These are phyloP conservation scores for Campoletis sonorensis DNA, from an alignment of 1,140 invertebrate genomes.

Conservation along the genomic window DNA sequence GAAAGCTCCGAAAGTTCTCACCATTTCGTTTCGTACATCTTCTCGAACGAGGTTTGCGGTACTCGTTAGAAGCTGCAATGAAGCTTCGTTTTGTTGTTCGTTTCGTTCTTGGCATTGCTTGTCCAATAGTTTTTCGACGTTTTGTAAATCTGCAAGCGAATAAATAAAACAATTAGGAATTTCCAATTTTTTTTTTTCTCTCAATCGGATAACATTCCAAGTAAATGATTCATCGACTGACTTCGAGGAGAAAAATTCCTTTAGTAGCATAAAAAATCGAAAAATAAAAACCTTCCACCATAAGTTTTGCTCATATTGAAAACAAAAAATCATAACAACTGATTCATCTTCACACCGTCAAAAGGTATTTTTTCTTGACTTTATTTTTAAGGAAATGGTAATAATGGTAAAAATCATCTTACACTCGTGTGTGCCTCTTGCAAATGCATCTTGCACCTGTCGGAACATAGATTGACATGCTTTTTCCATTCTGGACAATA, in stretches of 20 bases:
- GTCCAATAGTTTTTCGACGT: slow-evolving; percentile 65
- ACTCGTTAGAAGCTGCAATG: slow-evolving; percentile 47
- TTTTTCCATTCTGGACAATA: slow-evolving; percentile 91
- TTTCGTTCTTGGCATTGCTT: slow-evolving; percentile 68
- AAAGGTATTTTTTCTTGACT: no score
- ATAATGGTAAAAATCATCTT: slow-evolving; percentile 67
- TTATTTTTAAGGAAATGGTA: not conserved
- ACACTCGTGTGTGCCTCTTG: slow-evolving; percentile 92
- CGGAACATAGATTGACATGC: slow-evolving; percentile 90
- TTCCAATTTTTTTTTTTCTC: not conserved
- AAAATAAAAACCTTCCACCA: no score
- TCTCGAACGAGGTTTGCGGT: slow-evolving; percentile 63
- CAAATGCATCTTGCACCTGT: slow-evolving; percentile 92
- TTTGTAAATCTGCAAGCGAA: slow-evolving; percentile 68
- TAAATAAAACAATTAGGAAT: not conserved
- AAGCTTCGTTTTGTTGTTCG: slow-evolving; percentile 66
- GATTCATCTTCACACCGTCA: no score
- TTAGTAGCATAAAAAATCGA: not conserved
- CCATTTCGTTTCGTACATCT: slow-evolving; percentile 69
- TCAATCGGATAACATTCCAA: not conserved
- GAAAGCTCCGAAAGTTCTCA: slow-evolving; percentile 61
- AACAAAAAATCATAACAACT: no score
- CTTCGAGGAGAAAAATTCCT: not conserved
- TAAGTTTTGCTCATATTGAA: no score
- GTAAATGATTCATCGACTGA: not conserved